Evolutionary conservation across 2,888 invertebrate genomes (phyloP), one percentile per base, ranked within the genome.

Genomic region (Oxytorus armatus): DNA sequence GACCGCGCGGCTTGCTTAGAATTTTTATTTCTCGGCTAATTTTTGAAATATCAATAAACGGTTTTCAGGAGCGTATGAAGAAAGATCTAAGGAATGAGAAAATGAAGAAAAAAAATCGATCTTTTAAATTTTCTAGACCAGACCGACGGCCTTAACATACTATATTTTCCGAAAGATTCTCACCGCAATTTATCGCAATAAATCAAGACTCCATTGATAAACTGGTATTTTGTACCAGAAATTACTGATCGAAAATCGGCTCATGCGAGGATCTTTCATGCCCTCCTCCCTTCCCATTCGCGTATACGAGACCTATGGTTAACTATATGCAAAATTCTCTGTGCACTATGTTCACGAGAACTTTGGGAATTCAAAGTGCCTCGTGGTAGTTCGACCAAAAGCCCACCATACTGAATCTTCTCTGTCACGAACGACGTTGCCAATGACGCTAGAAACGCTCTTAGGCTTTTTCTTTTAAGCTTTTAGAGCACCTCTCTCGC

Each of bases 321-420:
- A 51, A 29, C 11, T 36, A 10, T 25, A 21, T 21, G n/a, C n/a
- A 53, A 53, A 23, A 53, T 55, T 42, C 55, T 73, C 36, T 57
- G n/a, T n/a, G 57, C 55, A 57, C 11, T 1, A 33, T 73, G 33
- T 16, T 14, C 73, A 44, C 49, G 25, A 61, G 7, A 36, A 61
- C 25, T 68, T 49, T 18, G 61, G 73, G 78, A 78, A 78, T 78
- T 68, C 51, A 51, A 61, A 61, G 61, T 36, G 73, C 51, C 59
- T n/a, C 36, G 70, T 47, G 23, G 39, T 29, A 33, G 33, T 66
- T 36, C 39, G 51, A 51, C 21, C 51, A 23, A 49, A 29, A n/a
- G n/a, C 49, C 18, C 44, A 63, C 47, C 14, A 47, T 11, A 29
- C 23, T 29, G 47, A 47, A 65, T 65, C 18, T 49, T 47, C 33